A percentile compares a stretch with the other conserved stretches of the same genome.
Conservation (phyloP, 2,797 vertebrate species). For the Hafferia zeledoni region DNA sequence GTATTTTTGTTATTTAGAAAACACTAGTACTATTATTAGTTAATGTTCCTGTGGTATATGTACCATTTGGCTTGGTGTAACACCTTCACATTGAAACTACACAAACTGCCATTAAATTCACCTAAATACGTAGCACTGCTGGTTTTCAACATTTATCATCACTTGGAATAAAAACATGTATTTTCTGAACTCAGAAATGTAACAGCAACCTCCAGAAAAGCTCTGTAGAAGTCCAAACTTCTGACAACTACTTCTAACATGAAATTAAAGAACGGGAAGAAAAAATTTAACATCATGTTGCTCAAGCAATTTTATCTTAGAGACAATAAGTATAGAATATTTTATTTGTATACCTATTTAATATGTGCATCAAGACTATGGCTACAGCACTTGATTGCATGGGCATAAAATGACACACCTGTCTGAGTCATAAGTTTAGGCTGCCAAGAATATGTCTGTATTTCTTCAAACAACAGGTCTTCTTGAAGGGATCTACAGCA, state of each 20-base stretch:
- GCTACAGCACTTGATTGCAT: background rate
- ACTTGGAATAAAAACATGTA: background rate
- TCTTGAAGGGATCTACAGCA: slow-evolving; percentile 11
- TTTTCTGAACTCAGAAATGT: background rate
- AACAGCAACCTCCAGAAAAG: background rate
- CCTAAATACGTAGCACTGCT: background rate
- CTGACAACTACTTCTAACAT: background rate
- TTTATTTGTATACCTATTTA: background rate
- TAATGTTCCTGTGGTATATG: background rate
- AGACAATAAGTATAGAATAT: background rate
- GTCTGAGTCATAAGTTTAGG: background rate
- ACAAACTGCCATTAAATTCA: background rate
- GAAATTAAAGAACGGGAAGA: background rate
- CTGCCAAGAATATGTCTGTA: slow-evolving; percentile 10
- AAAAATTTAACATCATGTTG: background rate
- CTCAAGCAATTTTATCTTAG: background rate
- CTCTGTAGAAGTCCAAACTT: background rate
- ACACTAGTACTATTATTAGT: background rate
- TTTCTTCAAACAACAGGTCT: slow-evolving; percentile 5
- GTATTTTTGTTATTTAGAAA: background rate
- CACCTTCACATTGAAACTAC: background rate
- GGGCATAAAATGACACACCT: background rate
- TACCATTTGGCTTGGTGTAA: background rate
- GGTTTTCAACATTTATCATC: background rate
- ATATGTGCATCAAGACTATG: background rate